These are phyloP conservation scores for Tromatobia lineatoria DNA, from an alignment of 2,888 invertebrate species.

Conservation along the genomic window DNA sequence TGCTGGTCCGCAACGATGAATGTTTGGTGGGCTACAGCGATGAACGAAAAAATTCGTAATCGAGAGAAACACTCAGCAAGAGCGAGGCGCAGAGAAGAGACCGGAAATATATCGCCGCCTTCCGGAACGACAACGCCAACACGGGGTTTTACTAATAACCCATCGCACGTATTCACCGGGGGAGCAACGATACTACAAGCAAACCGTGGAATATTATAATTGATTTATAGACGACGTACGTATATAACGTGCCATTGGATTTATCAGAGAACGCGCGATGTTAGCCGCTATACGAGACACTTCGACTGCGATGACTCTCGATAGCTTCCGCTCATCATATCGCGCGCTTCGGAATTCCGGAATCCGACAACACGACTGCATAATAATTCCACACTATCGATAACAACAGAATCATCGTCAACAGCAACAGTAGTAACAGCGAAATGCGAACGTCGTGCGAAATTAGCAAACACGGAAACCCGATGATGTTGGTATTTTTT, in stretches of 20 bases:
- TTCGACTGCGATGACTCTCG: constrained; percentile 52
- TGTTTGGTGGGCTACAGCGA: constrained; percentile 41
- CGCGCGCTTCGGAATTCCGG: constrained; percentile 65
- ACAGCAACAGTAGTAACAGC: constrained; percentile 8
- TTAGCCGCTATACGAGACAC: constrained; percentile 57
- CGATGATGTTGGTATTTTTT: constrained; percentile 33
- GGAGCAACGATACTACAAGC: constrained; percentile 80
- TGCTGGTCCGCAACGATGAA: constrained; percentile 47
- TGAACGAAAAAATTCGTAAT: constrained; percentile 80
- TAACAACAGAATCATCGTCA: constrained; percentile 44
- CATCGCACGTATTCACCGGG: constrained; percentile 17
- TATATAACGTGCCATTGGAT: constrained; percentile 75
- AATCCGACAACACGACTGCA: constrained; percentile 59
- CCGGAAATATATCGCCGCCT: constrained; percentile 83
- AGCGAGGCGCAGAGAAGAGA: constrained; percentile 48
- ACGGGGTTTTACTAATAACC: constrained; percentile 85
- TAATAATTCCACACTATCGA: constrained; percentile 63
- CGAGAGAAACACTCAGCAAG: constrained; percentile 81
- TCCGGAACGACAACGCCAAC: constrained; percentile 80
- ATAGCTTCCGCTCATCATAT: constrained; percentile 64
- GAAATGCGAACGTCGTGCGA: constrained; percentile 25
- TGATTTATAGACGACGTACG: constrained; percentile 81
- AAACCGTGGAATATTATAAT: constrained; percentile 86
- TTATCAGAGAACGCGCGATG: constrained; percentile 80
- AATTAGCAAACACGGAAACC: constrained; percentile 60